A percentile compares a stretch with the other conserved stretches of the same genome.
Conservation (phyloP, 2,797 vertebrate genomes). For the Oreortyx pictus region DNA sequence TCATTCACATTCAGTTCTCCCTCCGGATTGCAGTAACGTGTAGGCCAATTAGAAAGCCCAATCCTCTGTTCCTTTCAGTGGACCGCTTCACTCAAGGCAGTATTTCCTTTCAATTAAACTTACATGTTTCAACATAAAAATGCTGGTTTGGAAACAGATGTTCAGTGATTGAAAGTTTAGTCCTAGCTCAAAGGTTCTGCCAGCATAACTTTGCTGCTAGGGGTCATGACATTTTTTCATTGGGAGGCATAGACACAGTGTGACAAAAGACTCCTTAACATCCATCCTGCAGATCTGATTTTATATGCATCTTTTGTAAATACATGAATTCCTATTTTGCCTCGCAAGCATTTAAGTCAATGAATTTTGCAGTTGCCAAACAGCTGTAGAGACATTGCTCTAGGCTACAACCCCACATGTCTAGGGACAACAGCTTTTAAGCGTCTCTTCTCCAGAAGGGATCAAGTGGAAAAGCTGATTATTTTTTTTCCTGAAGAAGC, state of each 20-base stretch:
- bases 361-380: background rate
- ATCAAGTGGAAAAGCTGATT: constrained; percentile 2
- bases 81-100: background rate
- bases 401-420: background rate
- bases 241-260: background rate
- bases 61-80: background rate
- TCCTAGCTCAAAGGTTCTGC: background rate
- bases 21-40: background rate
- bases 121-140: background rate
- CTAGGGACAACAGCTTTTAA: background rate
- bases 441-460: background rate
- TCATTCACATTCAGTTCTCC: background rate
- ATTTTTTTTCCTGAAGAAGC: background rate
- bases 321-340: background rate
- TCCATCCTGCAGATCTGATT: background rate
- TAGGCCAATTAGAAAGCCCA: background rate
- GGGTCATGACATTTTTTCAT: background rate
- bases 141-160: background rate
- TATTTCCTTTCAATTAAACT: background rate
- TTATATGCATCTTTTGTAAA: background rate
- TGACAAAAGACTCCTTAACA: background rate
- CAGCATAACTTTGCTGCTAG: background rate
- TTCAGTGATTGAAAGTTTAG: background rate
- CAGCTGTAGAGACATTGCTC: background rate
- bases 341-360: background rate